Evolutionary conservation across 2,113 vertebrate species (phyloP).

Genomic region (Machaerirhynchus nigripectus): DNA sequence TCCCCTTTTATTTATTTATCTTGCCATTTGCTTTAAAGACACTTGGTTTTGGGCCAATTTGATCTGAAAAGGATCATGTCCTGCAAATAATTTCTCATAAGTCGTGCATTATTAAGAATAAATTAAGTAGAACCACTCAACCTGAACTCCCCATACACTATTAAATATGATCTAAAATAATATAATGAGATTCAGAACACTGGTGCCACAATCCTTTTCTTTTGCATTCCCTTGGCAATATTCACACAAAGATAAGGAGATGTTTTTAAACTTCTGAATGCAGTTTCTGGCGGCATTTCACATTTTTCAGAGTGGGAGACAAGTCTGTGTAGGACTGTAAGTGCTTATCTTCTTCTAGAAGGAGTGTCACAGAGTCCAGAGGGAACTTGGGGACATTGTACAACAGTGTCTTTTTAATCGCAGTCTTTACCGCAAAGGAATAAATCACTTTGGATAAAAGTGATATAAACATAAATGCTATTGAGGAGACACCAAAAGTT

Average conservation of each 20-base stretch:
- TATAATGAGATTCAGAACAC: not conserved
- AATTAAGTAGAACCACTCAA: not conserved
- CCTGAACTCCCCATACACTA: not conserved
- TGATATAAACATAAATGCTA: not conserved
- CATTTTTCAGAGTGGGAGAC: not conserved
- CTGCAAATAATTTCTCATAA: not conserved
- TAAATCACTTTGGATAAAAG: not conserved
- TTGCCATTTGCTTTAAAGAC: not conserved
- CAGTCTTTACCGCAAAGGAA: not conserved
- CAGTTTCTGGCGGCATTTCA: not conserved
- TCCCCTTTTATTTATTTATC: not conserved
- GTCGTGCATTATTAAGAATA: not conserved
- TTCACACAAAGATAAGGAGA: not conserved
- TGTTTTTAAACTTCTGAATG: not conserved
- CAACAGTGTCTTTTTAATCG: not conserved
- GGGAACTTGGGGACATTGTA: not conserved
- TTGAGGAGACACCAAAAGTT: not conserved
- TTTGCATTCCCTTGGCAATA: not conserved
- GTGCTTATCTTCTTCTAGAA: not conserved
- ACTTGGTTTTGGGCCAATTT: not conserved
- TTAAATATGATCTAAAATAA: not conserved
- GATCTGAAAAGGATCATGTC: not conserved
- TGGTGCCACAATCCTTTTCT: not conserved
- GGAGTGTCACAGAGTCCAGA: not conserved
- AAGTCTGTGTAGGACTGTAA: not conserved